phyloP scores from a whole-genome alignment of 2,797 vertebrate species.

The Mallotus villosus region DNA sequence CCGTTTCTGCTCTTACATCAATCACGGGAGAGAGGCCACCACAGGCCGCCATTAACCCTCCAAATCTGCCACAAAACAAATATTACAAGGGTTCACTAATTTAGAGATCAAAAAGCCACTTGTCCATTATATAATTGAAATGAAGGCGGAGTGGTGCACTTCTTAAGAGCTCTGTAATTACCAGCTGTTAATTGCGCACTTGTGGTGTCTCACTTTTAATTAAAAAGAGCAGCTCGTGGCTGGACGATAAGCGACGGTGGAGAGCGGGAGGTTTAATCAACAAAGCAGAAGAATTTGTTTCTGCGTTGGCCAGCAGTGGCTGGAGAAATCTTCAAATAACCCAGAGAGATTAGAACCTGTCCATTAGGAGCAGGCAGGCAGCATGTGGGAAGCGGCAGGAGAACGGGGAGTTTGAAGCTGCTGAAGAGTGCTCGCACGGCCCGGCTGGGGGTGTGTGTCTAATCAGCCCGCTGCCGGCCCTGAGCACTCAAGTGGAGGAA shows the following conservation, averaged over 20 bases:
- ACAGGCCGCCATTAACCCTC: slow-evolving; percentile 96
- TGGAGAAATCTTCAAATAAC: slow-evolving; percentile 99
- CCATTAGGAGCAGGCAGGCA: slow-evolving; percentile 97
- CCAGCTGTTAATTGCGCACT: slow-evolving; percentile 99
- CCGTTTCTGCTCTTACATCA: slow-evolving; percentile 85
- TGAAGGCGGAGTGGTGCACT: slow-evolving; percentile 95
- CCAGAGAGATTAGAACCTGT: slow-evolving; percentile 98
- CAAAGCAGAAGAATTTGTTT: slow-evolving; percentile 97
- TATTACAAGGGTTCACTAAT: slow-evolving; percentile 99
- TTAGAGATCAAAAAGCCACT: slow-evolving; percentile 99
- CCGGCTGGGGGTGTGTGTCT: slow-evolving; percentile 86
- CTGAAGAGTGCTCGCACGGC: slow-evolving; percentile 84
- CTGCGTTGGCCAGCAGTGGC: slow-evolving; percentile 86
- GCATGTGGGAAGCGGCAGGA: slow-evolving; percentile 90
- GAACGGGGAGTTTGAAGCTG: slow-evolving; percentile 93
- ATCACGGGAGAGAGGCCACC: slow-evolving; percentile 87
- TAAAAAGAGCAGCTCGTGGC: slow-evolving; percentile 98
- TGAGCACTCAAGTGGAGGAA: slow-evolving; percentile 97
- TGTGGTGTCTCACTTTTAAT: slow-evolving; percentile 99
- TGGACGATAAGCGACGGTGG: slow-evolving; percentile 94
- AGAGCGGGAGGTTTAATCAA: slow-evolving; percentile 95
- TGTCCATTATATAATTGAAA: slow-evolving; percentile 99
- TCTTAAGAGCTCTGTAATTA: slow-evolving; percentile 99
- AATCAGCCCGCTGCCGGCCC: slow-evolving; percentile 89
- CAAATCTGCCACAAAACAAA: slow-evolving; percentile 98